phyloP scores from a whole-genome alignment of 1,140 invertebrate genomes.

The Branchinecta lindahli region DNA sequence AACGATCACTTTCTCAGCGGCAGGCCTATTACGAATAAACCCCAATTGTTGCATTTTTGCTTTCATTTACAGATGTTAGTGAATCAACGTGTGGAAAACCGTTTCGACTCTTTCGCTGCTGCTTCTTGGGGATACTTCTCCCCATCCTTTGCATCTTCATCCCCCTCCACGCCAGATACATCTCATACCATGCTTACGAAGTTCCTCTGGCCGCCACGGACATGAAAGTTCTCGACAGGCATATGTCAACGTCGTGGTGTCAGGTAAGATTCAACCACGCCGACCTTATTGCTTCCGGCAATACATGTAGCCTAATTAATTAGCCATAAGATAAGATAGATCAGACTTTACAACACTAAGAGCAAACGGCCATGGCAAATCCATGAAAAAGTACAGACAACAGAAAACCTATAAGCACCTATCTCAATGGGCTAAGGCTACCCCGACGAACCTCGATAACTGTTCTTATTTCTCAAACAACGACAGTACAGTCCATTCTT shows the following conservation, averaged over 20 bases:
- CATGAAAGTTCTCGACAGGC: constrained; percentile 51
- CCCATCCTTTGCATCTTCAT: constrained; percentile 46
- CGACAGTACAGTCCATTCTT: too few species aligned
- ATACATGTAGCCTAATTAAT: background rate
- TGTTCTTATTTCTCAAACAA: too few species aligned
- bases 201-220: constrained; percentile 47
- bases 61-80: background rate
- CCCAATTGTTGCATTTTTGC: too few species aligned
- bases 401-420: background rate
- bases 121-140: constrained; percentile 43
- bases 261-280: constrained; percentile 37
- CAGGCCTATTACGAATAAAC: too few species aligned
- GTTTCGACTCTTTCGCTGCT: constrained; percentile 37
- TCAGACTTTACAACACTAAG: background rate
- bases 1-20: too few species aligned
- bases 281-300: too few species aligned
- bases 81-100: background rate
- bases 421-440: too few species aligned
- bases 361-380: background rate
- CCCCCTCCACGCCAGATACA: constrained; percentile 48
- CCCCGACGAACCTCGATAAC: too few species aligned
- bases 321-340: too few species aligned
- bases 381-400: background rate
- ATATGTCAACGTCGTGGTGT: constrained; percentile 59
- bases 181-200: constrained; percentile 37